Base-by-base conservation (phyloP, 2,888 invertebrate genomes). In the Eristalis tenax region DNA sequence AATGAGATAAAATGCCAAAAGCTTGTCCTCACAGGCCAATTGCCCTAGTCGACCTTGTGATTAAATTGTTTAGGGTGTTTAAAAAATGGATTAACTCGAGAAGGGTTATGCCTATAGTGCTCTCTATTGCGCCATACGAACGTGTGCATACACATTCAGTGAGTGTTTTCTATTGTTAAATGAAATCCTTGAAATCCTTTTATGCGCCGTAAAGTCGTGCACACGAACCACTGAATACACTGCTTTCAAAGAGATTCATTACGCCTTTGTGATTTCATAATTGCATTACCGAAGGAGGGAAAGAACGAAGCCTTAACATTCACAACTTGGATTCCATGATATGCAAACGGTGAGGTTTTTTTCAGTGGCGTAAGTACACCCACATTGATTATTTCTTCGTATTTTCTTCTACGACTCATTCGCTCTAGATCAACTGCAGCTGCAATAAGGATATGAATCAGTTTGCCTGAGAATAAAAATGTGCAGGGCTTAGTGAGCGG, bases 201-300 rank as follows among this genome's bases (percentile, higher is more conserved):
- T 50, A 18, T 50, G 43, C 43, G n/a, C 50, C 50, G 50, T 18
- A 50, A 64, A 57, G 38, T 56, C 57, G 38, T 75, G 26, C 64
- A 56, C 65, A 75, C 65, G 64, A 65, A n/a, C 38, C 74, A 57
- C 35, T 65, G 57, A 26, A 28, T 65, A 23, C 74, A 65, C 26
- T n/a, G 26, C 23, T 57, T 56, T 65, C 65, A 75, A 57, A 65
- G 74, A 65, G 38, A 75, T 56, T 75, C 56, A 65, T 57, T 65
- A 65, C 74, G 65, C 56, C 43, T 26, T 26, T 65, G 28, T 35
- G 64, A 65, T 56, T 56, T 74, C 8, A 15, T 74, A 65, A 57
- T 65, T 65, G 56, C 57, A 18, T 65, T 65, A 56, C 56, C 13
- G 35, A 38, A 38, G 26, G 13, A 3, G 15, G 11, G 35, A 56